phyloP scores from a whole-genome alignment of 2,888 invertebrate genomes.

The Sympetrum striolatum region DNA sequence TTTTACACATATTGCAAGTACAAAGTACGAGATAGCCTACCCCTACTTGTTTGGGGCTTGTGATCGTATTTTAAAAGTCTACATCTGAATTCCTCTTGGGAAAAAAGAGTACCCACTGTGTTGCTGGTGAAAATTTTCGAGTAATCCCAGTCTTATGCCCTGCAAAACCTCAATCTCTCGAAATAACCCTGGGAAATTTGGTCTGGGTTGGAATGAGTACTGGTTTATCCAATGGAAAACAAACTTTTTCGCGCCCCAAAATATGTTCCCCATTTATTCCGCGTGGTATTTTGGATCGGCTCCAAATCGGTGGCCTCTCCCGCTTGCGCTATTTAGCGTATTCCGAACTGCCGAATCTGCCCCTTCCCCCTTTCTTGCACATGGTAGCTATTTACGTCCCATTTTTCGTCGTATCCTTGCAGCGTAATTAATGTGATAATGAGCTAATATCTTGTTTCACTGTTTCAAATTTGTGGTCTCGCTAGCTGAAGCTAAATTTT shows the following conservation, averaged over 20 bases:
- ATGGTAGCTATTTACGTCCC: no score
- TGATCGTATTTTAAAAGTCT: not conserved
- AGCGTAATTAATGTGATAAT: no score
- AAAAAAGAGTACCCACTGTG: not conserved
- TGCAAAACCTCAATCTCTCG: no score
- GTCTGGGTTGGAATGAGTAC: not conserved
- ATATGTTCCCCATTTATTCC: not conserved
- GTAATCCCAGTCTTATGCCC: no score
- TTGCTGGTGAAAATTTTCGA: not conserved
- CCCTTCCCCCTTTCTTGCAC: not conserved
- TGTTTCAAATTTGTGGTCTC: no score
- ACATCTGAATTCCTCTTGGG: not conserved
- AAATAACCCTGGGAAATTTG: not conserved
- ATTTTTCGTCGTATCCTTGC: no score
- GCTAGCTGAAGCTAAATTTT: no score
- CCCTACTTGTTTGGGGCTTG: not conserved
- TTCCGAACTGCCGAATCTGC: not conserved
- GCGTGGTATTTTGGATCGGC: not conserved
- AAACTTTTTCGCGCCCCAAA: not conserved
- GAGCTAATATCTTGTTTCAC: no score
- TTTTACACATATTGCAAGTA: no score
- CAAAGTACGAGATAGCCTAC: not conserved
- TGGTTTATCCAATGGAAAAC: not conserved
- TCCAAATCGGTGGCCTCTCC: not conserved
- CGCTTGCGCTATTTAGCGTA: not conserved